Conservation (phyloP, 1,140 invertebrate genomes). For the Sycobia sp. region DNA sequence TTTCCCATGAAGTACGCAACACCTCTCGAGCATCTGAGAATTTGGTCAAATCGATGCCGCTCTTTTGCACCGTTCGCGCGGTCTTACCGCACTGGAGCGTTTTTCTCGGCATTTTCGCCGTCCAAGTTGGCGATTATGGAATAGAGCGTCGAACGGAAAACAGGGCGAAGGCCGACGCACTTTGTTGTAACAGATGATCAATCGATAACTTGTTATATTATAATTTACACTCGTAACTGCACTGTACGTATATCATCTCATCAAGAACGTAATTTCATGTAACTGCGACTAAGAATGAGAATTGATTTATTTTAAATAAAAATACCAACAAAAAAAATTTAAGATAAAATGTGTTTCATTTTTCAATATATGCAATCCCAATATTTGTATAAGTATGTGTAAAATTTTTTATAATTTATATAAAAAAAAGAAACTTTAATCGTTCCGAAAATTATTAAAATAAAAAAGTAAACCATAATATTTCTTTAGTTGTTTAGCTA, state of each 20-base stretch:
- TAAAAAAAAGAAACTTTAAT: no score
- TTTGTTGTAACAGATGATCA: no score
- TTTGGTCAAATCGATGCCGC: constrained; percentile 10
- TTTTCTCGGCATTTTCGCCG: not conserved
- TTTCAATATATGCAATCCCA: no score
- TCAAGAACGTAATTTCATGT: constrained; percentile 31
- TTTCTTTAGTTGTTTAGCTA: no score
- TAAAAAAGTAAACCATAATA: no score
- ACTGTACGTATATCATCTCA: constrained; percentile 34
- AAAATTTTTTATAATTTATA: no score
- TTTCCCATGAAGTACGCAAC: no score
- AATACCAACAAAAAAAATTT: constrained; percentile 25
- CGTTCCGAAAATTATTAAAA: no score
- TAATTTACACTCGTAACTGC: constrained; percentile 18
- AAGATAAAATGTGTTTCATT: constrained; percentile 10
- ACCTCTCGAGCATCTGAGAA: not conserved
- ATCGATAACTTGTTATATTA: constrained; percentile 4
- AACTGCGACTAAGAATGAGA: constrained; percentile 33
- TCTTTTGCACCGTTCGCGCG: constrained; percentile 6
- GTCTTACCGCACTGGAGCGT: not conserved
- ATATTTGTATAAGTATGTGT: no score
- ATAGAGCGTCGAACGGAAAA: no score
- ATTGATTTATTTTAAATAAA: constrained; percentile 37
- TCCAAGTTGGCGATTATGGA: not conserved
- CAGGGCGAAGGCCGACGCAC: no score